Evolutionary conservation across 2,888 invertebrate species (phyloP).

Genomic region (Serrognathus titanus): DNA sequence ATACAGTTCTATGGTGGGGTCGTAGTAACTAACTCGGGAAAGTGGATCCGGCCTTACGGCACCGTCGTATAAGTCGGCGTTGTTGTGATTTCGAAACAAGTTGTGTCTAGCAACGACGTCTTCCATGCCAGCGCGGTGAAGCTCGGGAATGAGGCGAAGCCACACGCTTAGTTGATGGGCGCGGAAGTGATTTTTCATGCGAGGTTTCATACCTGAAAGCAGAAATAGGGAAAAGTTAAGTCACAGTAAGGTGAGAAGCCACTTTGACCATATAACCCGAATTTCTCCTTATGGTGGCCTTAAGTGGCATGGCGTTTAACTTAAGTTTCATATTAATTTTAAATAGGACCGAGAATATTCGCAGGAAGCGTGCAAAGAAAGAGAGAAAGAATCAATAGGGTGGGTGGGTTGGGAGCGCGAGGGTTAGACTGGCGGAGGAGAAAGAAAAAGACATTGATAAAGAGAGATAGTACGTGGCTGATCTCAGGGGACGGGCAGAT

Average conservation of each 20-base stretch:
- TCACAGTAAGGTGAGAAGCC: too few species aligned
- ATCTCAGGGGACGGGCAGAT: constrained; percentile 37
- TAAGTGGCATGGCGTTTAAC: too few species aligned
- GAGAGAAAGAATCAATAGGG: too few species aligned
- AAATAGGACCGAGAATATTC: too few species aligned
- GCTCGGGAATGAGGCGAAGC: constrained; percentile 89
- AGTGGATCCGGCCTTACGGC: constrained; percentile 82
- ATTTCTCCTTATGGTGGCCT: too few species aligned
- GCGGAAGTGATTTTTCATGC: constrained; percentile 88
- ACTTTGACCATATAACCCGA: too few species aligned
- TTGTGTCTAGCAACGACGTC: constrained; percentile 85
- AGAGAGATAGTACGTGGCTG: constrained; percentile 44
- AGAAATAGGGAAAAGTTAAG: constrained; percentile 17
- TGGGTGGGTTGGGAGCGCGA: neutral
- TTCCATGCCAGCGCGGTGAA: constrained; percentile 84
- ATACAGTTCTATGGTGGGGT: constrained; percentile 61
- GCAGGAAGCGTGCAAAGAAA: too few species aligned
- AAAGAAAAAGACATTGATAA: constrained; percentile 37
- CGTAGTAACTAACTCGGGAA: constrained; percentile 60
- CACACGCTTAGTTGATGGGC: constrained; percentile 94
- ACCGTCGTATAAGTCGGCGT: constrained; percentile 85
- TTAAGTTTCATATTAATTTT: too few species aligned
- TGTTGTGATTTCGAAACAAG: constrained; percentile 84
- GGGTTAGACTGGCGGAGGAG: neutral
- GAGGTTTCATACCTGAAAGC: constrained; percentile 80